Conservation (phyloP, 2,888 invertebrate species). For the Steinernema carpocapsae region DNA sequence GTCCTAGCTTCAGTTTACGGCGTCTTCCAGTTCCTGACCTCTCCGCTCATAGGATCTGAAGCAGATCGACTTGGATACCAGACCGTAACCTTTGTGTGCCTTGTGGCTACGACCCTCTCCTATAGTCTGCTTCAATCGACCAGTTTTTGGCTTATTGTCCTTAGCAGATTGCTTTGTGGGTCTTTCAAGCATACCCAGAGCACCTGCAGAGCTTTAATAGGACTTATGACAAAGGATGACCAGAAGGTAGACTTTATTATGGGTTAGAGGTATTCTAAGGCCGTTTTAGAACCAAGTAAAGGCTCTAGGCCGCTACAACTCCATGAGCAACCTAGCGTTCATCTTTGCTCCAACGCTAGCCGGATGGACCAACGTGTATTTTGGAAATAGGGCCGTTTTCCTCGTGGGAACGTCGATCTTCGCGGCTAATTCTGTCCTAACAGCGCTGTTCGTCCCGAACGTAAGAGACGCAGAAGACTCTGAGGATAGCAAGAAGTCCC, state of each 20-base stretch:
- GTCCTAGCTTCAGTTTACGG: slow-evolving; percentile 41
- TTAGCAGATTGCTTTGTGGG: neutral
- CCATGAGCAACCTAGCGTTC: slow-evolving; percentile 42
- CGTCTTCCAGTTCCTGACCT: slow-evolving; percentile 40
- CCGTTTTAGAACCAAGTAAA: slow-evolving; percentile 1
- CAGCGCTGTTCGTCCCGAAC: neutral
- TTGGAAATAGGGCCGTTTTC: slow-evolving; percentile 36
- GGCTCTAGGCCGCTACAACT: slow-evolving; percentile 39
- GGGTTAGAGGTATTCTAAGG: too few relatives aligned
- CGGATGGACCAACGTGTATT: slow-evolving; percentile 15
- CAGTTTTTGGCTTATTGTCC: neutral
- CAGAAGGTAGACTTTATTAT: too few relatives aligned
- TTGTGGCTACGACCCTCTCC: neutral
- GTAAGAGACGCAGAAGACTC: neutral
- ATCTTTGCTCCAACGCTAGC: slow-evolving; percentile 38
- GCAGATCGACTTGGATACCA: neutral
- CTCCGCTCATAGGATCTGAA: slow-evolving; percentile 39
- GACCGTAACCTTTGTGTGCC: neutral
- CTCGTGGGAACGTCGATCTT: slow-evolving; percentile 20
- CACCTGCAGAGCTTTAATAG: slow-evolving; percentile 37
- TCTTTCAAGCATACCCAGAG: slow-evolving; percentile 48
- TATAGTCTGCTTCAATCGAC: slow-evolving; percentile 18
- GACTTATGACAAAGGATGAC: neutral
- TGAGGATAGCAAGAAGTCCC: neutral
- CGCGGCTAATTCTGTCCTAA: slow-evolving; percentile 25